A percentile compares a stretch with the other conserved stretches of the same genome.
phyloP scores from a whole-genome alignment of 1,140 invertebrate genomes.

The Coboldia fuscipes region DNA sequence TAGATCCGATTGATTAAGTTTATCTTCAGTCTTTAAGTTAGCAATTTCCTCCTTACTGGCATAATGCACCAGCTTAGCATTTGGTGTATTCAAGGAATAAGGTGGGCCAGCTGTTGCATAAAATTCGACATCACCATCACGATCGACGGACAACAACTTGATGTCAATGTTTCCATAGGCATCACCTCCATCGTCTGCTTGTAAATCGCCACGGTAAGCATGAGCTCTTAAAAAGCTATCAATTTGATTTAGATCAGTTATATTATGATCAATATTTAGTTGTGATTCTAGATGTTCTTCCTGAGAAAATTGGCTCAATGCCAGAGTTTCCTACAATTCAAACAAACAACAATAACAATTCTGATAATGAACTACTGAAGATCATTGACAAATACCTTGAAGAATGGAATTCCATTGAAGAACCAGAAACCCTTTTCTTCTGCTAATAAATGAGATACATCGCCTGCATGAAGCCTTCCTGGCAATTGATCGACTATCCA shows the following conservation, averaged over 20 bases:
- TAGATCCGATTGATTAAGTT: slow-evolving; percentile 11
- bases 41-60: slow-evolving; percentile 1
- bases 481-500: slow-evolving; percentile 73
- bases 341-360: background rate
- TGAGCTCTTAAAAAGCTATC: slow-evolving; percentile 13
- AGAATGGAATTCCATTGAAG: slow-evolving; percentile 60
- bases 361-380: slow-evolving; percentile 1
- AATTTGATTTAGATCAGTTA: slow-evolving; percentile 14
- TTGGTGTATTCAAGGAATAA: slow-evolving; percentile 14
- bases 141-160: slow-evolving; percentile 18
- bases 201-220: slow-evolving; percentile 19
- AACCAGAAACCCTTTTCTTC: slow-evolving; percentile 46
- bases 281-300: slow-evolving; percentile 25
- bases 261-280: slow-evolving; percentile 22
- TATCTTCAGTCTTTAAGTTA: slow-evolving; percentile 9
- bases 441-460: slow-evolving; percentile 41
- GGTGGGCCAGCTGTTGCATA: slow-evolving; percentile 19
- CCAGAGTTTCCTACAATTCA: background rate
- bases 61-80: background rate
- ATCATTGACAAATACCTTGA: slow-evolving; percentile 23
- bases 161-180: slow-evolving; percentile 21
- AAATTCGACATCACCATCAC: slow-evolving; percentile 14
- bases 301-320: slow-evolving; percentile 12
- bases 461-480: slow-evolving; percentile 34
- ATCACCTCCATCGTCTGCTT: slow-evolving; percentile 14